Percentiles rank a stretch among this genome's conserved stretches.
Conservation (phyloP, 2,797 vertebrate species). For the Knipowitschia caucasica region DNA sequence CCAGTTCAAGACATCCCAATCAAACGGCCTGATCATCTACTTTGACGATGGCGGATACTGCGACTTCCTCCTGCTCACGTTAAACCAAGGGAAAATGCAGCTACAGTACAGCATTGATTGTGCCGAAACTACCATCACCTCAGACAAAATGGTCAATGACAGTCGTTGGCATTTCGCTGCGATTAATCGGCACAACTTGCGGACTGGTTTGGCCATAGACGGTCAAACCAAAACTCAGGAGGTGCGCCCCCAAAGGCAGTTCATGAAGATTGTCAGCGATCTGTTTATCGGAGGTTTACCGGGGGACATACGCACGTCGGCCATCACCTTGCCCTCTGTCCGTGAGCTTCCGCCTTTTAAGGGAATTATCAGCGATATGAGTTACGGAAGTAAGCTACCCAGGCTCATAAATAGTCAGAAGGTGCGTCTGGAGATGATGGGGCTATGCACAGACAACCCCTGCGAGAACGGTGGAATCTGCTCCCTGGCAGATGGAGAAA, state of each 20-base stretch:
- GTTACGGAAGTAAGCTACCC: constrained; percentile 88
- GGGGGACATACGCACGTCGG: constrained; percentile 83
- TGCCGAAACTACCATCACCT: constrained; percentile 83
- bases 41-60: constrained; percentile 94
- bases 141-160: constrained; percentile 86
- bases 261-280: constrained; percentile 95
- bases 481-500: constrained; percentile 87
- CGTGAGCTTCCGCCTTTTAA: constrained; percentile 83
- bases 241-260: constrained; percentile 86
- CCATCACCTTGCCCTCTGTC: constrained; percentile 86
- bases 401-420: constrained; percentile 87
- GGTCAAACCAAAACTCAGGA: constrained; percentile 83
- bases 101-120: constrained; percentile 93
- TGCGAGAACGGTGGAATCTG: constrained; percentile 95
- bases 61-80: constrained; percentile 88
- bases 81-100: constrained; percentile 85
- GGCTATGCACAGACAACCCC: constrained; percentile 89
- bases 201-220: constrained; percentile 85
- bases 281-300: constrained; percentile 93
- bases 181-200: constrained; percentile 85
- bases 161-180: constrained; percentile 91
- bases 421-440: constrained; percentile 87
- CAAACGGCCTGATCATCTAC: constrained; percentile 89
- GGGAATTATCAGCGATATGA: constrained; percentile 92
- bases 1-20: constrained; percentile 90